Conservation (phyloP, 92 coral and sea anemone species). For the Porites rus region DNA sequence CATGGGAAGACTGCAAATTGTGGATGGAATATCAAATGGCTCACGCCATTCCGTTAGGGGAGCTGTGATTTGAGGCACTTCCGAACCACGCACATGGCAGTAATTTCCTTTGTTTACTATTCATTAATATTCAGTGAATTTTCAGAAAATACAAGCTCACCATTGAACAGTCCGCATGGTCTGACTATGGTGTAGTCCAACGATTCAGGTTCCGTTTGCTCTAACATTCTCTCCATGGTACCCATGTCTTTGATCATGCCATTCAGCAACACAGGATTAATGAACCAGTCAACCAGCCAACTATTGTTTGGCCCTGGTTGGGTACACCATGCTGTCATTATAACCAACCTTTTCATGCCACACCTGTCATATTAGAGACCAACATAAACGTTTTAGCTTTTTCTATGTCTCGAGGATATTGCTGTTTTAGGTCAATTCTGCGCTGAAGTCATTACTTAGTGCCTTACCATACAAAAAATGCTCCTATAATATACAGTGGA, state of each 20-base stretch:
- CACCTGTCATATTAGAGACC: conserved; percentile 41
- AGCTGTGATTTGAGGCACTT: no score
- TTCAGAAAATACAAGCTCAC: conserved; percentile 24
- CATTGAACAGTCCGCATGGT: conserved; percentile 73
- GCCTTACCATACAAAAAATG: no score
- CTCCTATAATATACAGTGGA: no score
- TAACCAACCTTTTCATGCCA: conserved; percentile 72
- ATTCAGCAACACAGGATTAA: conserved; percentile 82
- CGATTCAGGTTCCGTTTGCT: conserved; percentile 60
- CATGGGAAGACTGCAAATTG: no score
- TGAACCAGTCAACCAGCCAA: conserved; percentile 86
- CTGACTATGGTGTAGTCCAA: conserved; percentile 88
- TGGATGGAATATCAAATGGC: no score
- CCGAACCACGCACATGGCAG: no score
- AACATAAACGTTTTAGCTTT: background rate
- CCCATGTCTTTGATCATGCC: conserved; percentile 83
- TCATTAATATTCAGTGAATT: no score
- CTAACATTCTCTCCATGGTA: conserved; percentile 81
- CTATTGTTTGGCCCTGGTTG: conserved; percentile 86
- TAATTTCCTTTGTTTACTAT: no score
- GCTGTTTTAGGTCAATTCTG: no score
- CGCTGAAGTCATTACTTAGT: no score
- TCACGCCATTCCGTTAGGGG: no score
- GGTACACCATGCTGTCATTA: conserved; percentile 87
- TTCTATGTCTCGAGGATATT: no score